phyloP scores from a whole-genome alignment of 2,888 invertebrate species.

The Orthosia incerta region DNA sequence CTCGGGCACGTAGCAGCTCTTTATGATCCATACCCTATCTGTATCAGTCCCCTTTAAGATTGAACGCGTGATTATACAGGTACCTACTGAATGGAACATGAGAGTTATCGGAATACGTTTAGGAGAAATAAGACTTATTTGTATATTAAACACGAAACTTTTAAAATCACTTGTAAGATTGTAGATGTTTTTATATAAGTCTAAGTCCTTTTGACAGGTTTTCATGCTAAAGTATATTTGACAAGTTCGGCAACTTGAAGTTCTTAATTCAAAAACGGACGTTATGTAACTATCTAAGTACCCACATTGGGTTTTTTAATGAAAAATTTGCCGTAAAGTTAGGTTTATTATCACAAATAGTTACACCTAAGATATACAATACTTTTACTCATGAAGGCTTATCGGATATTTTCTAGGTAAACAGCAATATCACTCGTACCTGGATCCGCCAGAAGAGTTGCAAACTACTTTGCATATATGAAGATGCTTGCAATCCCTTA shows the following conservation, averaged over 20 bases:
- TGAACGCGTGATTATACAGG: not conserved
- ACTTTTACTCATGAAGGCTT: not conserved
- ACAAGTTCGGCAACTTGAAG: no score
- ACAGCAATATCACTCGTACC: not conserved
- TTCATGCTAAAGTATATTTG: no score
- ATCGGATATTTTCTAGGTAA: not conserved
- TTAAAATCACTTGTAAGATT: not conserved
- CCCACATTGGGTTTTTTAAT: not conserved
- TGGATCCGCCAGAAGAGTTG: not conserved
- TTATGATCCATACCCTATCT: not conserved
- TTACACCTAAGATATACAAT: not conserved
- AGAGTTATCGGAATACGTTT: slow-evolving; percentile 1
- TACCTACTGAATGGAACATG: not conserved
- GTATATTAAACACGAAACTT: not conserved
- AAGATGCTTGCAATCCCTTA: not conserved
- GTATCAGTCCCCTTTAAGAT: not conserved
- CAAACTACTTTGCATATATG: not conserved
- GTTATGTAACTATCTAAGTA: no score
- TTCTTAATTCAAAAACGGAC: no score
- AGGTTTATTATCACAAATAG: not conserved
- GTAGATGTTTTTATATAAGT: no score
- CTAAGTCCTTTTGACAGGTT: no score
- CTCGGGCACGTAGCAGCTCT: not conserved
- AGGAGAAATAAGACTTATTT: not conserved
- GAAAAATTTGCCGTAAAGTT: not conserved